Conservation (phyloP, 1,140 invertebrate species). For the Homarus americanus region DNA sequence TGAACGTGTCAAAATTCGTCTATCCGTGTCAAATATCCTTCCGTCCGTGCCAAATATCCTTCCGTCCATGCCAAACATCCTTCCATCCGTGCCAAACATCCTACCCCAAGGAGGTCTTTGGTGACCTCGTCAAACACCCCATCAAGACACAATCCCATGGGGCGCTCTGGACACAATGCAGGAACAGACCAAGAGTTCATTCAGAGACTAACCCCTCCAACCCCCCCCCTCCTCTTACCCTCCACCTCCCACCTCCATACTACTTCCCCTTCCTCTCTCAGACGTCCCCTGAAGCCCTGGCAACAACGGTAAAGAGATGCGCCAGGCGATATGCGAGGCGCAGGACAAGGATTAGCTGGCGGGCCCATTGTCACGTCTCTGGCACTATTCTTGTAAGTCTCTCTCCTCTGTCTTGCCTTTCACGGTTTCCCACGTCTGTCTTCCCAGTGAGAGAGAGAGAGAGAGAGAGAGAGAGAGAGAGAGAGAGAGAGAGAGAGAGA, state of each 20-base stretch:
- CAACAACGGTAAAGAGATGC: conserved; percentile 23
- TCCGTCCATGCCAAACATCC: no score
- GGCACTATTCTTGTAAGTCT: conserved; percentile 4
- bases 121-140: no score
- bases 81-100: no score
- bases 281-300: background rate
- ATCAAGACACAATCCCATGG: background rate
- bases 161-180: background rate
- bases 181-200: background rate
- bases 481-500: conserved; percentile 23
- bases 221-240: background rate
- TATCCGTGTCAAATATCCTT: no score
- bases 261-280: background rate
- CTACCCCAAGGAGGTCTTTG: no score
- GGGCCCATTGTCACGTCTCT: conserved; percentile 1
- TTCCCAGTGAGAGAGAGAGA: conserved; percentile 28
- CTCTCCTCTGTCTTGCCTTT: conserved; percentile 20
- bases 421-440: conserved; percentile 38
- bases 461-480: conserved; percentile 57
- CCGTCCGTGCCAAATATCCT: no score
- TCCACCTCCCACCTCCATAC: no score
- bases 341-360: conserved; percentile 16
- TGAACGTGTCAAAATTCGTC: no score
- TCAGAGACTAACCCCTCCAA: no score
- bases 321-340: background rate